phyloP scores from a whole-genome alignment of 2,113 vertebrate species.

The Cisticola juncidis region DNA sequence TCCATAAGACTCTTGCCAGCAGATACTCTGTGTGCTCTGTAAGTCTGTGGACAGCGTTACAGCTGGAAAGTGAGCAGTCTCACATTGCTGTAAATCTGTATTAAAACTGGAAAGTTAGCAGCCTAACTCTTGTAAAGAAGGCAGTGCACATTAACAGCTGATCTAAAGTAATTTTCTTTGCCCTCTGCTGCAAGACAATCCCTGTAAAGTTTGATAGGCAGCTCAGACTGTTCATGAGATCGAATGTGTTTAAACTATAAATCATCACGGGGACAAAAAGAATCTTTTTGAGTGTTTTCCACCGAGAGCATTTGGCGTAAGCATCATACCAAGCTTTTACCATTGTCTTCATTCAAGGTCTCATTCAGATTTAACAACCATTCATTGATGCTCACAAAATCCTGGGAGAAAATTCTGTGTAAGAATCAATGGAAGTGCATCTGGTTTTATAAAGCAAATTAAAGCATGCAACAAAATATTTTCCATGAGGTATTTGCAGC shows the following conservation, averaged over 20 bases:
- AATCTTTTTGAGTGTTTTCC: not conserved
- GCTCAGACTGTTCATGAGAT: not conserved
- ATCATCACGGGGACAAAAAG: not conserved
- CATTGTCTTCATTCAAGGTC: not conserved
- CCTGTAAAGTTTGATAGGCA: not conserved
- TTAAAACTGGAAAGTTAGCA: not conserved
- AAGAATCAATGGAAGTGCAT: not conserved
- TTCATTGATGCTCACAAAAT: not conserved
- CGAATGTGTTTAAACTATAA: not conserved
- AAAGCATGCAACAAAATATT: not conserved
- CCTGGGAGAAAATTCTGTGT: not conserved
- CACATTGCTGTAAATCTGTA: not conserved
- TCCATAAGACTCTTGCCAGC: not conserved
- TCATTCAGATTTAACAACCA: not conserved
- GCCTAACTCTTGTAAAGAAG: constrained; percentile 3
- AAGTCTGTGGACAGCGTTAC: not conserved
- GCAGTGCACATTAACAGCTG: constrained; percentile 17
- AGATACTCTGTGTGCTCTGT: not conserved
- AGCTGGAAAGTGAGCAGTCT: constrained; percentile 18
- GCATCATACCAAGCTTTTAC: not conserved
- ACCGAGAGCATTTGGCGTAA: not conserved
- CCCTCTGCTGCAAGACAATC: not conserved
- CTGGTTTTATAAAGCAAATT: not conserved
- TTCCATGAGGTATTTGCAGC: not conserved
- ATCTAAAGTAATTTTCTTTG: not conserved